Percentiles rank a stretch among this genome's conserved stretches.
Evolutionary conservation across 2,113 vertebrate genomes (phyloP).

Genomic region (Amphilophus citrinellus): DNA sequence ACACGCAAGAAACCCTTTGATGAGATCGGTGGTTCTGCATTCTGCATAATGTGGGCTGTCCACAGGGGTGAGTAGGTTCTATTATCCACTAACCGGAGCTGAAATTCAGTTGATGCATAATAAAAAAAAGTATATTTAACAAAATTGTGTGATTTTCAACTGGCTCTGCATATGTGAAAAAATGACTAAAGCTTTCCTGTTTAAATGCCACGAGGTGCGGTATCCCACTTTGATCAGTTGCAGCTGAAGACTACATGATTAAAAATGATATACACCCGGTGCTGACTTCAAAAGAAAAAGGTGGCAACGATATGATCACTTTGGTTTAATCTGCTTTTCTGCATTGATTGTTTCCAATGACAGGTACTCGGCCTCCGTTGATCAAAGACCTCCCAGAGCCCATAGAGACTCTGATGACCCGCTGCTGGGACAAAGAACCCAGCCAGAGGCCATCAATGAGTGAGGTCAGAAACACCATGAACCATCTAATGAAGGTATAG

Average conservation of each 20-base stretch:
- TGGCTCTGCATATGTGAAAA: no score
- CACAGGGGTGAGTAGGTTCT: constrained; percentile 86
- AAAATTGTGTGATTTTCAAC: no score
- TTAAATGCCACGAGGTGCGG: no score
- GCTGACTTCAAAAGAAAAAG: no score
- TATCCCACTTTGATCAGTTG: no score
- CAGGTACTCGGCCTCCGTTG: constrained; percentile 94
- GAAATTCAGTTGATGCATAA: no score
- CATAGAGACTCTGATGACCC: constrained; percentile 95
- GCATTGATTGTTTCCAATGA: background rate
- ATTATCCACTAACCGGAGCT: background rate
- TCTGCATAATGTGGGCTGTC: constrained; percentile 99
- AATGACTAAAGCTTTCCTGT: no score
- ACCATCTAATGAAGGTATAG: constrained; percentile 92
- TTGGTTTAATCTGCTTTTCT: no score
- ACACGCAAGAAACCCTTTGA: constrained; percentile 98
- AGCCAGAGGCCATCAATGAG: constrained; percentile 96
- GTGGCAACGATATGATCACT: no score
- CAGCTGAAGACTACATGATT: no score
- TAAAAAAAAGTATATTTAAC: no score
- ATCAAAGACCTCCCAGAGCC: constrained; percentile 96
- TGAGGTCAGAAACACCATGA: constrained; percentile 97
- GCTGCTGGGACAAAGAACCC: constrained; percentile 97
- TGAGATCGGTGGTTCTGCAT: constrained; percentile 96
- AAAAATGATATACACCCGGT: no score